Evolutionary conservation across 2,888 invertebrate species (phyloP).

Genomic region (Drosophila atripex): DNA sequence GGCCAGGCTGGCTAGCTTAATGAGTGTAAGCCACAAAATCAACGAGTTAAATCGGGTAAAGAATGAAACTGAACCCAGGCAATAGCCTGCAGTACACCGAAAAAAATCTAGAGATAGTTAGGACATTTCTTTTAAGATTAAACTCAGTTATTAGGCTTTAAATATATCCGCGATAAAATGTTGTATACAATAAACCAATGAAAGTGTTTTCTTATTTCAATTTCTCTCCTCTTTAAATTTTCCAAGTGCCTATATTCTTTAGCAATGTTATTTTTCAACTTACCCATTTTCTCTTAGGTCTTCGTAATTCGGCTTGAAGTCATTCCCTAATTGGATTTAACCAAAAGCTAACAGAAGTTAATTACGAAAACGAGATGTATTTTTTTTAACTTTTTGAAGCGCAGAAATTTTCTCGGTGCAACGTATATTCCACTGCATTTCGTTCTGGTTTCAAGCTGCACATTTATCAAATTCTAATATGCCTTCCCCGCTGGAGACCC

Average conservation of each 20-base stretch:
- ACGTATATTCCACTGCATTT: conserved; percentile 17
- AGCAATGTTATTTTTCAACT: conserved; percentile 4
- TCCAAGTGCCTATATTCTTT: conserved; percentile 5
- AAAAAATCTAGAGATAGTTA: not conserved
- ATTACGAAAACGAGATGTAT: conserved; percentile 2
- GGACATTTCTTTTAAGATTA: not conserved
- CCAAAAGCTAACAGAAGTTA: conserved; percentile 14
- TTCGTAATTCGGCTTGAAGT: not conserved
- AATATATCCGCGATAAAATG: too few relatives aligned
- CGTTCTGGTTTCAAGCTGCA: conserved; percentile 15
- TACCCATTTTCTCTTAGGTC: not conserved
- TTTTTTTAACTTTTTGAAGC: not conserved
- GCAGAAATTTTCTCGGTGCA: conserved; percentile 17
- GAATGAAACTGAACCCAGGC: conserved; percentile 49
- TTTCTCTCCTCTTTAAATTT: not conserved
- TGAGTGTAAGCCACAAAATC: conserved; percentile 76
- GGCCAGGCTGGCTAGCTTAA: conserved; percentile 60
- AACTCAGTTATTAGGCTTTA: too few relatives aligned
- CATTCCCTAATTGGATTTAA: conserved; percentile 6
- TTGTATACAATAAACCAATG: too few relatives aligned
- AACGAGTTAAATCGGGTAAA: conserved; percentile 68
- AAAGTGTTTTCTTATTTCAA: too few relatives aligned
- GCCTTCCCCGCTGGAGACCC: conserved; percentile 18
- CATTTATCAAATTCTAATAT: conserved; percentile 56
- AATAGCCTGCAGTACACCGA: conserved; percentile 22